Evolutionary conservation across 2,797 vertebrate species (phyloP).

Genomic region (Naso thynnoides): DNA sequence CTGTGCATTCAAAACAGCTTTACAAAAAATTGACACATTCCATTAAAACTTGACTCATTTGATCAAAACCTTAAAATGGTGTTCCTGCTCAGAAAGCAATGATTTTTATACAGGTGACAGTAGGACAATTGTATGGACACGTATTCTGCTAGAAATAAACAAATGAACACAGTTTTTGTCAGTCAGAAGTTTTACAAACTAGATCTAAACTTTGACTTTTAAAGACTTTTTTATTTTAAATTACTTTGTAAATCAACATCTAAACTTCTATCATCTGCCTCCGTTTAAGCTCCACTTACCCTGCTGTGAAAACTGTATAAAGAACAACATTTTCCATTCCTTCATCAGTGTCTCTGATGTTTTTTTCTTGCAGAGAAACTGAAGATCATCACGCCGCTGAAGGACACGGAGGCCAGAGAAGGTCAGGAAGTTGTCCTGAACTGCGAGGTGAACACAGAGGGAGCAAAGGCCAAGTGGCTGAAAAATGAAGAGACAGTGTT

Average conservation of each 20-base stretch:
- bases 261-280: no score
- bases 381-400: slow-evolving; percentile 93
- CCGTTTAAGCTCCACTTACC: no score
- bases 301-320: no score
- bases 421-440: slow-evolving; percentile 94
- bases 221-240: no score
- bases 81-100: neutral
- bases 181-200: no score
- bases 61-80: neutral
- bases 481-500: slow-evolving; percentile 93
- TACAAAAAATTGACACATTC: no score
- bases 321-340: no score
- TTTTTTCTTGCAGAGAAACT: slow-evolving; percentile 89
- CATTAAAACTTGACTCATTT: neutral
- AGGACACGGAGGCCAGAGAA: slow-evolving; percentile 91
- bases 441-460: slow-evolving; percentile 96
- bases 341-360: neutral
- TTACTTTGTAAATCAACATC: no score
- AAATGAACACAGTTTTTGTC: no score
- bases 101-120: neutral
- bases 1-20: no score
- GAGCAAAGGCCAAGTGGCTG: slow-evolving; percentile 98
- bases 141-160: neutral
- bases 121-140: neutral
- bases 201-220: neutral